Evolutionary conservation across 2,888 invertebrate species (phyloP).

Genomic region (Eupeodes latifasciatus): DNA sequence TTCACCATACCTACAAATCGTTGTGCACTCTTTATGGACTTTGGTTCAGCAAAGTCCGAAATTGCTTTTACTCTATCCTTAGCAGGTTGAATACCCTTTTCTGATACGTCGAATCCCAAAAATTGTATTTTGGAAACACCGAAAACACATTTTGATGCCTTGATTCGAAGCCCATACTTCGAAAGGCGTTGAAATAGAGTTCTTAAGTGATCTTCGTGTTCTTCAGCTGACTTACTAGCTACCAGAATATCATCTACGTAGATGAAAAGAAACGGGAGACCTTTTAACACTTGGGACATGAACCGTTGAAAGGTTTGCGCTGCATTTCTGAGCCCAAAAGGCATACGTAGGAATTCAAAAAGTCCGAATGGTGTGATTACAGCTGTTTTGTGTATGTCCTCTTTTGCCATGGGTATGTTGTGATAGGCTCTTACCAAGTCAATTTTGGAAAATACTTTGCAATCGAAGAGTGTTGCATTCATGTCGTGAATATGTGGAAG

Average conservation of each 20-base stretch:
- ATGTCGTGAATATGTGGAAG: conserved; percentile 19
- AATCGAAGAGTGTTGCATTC: neutral
- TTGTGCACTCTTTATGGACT: neutral
- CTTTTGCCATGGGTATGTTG: conserved; percentile 79
- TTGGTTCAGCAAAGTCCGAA: neutral
- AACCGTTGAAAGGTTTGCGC: conserved; percentile 44
- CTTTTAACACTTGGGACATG: conserved; percentile 69
- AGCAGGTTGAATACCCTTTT: conserved; percentile 65
- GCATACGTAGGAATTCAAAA: conserved; percentile 79
- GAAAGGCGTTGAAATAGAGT: conserved; percentile 44
- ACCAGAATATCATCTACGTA: conserved; percentile 77
- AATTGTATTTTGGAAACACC: conserved; percentile 59
- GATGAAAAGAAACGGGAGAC: conserved; percentile 42
- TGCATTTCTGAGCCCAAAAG: conserved; percentile 78
- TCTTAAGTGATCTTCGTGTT: conserved; percentile 73
- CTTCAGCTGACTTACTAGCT: conserved; percentile 64
- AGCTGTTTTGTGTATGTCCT: conserved; percentile 77
- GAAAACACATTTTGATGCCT: conserved; percentile 71
- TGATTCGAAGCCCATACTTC: conserved; percentile 70
- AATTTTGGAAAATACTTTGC: conserved; percentile 31
- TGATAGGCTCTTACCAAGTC: conserved; percentile 66
- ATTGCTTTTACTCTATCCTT: conserved; percentile 68
- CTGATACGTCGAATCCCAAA: conserved; percentile 68
- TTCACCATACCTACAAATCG: too few species aligned
- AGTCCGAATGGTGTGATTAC: conserved; percentile 80